These are phyloP conservation scores for Melanogrammus aeglefinus DNA, from an alignment of 2,797 vertebrate genomes.

Conservation along the genomic window DNA sequence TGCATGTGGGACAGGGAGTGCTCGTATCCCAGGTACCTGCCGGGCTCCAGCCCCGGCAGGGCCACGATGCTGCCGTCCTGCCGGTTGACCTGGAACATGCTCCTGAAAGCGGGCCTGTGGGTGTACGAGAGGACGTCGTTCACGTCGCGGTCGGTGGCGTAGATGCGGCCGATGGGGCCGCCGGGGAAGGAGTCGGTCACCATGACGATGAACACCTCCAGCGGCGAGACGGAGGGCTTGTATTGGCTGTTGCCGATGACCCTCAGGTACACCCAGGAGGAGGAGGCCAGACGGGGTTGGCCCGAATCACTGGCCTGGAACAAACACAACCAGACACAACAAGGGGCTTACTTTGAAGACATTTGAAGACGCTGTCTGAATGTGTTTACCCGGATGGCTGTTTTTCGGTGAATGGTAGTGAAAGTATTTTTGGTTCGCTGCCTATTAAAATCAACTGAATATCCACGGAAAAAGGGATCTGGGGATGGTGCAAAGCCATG, in stretches of 20 bases:
- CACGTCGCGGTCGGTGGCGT: constrained; percentile 88
- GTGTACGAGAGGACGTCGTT: constrained; percentile 88
- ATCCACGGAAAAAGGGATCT: too few relatives aligned
- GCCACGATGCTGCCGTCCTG: constrained; percentile 91
- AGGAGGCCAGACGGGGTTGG: constrained; percentile 82
- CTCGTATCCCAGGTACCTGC: constrained; percentile 80
- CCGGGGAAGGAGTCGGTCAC: constrained; percentile 91
- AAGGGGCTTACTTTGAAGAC: neutral
- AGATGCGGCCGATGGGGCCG: constrained; percentile 89
- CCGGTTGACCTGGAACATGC: constrained; percentile 84
- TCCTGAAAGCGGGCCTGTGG: constrained; percentile 79
- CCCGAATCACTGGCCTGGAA: constrained; percentile 88
- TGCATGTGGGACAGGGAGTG: neutral
- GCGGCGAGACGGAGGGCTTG: constrained; percentile 84
- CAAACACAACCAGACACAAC: constrained; percentile 9
- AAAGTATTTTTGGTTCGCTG: too few relatives aligned
- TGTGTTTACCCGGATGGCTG: too few relatives aligned
- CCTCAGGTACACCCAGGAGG: constrained; percentile 84
- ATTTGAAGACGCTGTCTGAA: neutral
- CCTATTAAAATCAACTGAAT: neutral
- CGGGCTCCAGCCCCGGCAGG: constrained; percentile 87
- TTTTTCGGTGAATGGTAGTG: too few relatives aligned
- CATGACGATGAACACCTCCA: constrained; percentile 92
- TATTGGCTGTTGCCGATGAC: constrained; percentile 92
- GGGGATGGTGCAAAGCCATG: too few relatives aligned